These are phyloP conservation scores for Hymenochirus boettgeri DNA, from an alignment of 2,113 vertebrate species.

Conservation along the genomic window DNA sequence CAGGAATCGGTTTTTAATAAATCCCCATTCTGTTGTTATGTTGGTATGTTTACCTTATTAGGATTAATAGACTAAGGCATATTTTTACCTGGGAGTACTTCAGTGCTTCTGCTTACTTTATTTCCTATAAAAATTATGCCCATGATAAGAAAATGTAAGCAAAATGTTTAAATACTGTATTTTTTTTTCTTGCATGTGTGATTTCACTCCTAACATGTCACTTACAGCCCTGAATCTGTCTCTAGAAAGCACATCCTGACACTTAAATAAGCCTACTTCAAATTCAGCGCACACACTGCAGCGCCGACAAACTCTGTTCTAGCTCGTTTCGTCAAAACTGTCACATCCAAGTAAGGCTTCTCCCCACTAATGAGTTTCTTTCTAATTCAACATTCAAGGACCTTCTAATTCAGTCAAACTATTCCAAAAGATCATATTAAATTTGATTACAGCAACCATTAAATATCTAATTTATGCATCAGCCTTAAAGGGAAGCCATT, in stretches of 20 bases:
- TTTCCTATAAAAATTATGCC: no score
- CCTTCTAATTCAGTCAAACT: constrained; percentile 34
- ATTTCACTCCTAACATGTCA: neutral
- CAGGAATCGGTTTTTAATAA: no score
- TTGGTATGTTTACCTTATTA: no score
- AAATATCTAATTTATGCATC: neutral
- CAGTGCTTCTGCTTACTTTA: no score
- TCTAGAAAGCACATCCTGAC: constrained; percentile 49
- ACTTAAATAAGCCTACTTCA: constrained; percentile 47
- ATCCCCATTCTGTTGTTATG: no score
- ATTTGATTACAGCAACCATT: neutral
- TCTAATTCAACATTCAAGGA: constrained; percentile 41
- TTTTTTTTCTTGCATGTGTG: neutral
- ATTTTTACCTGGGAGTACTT: no score
- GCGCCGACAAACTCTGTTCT: constrained; percentile 44
- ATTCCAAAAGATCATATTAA: neutral
- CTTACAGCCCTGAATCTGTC: neutral
- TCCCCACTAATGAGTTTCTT: constrained; percentile 46
- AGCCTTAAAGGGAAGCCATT: no score
- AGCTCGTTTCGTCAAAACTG: constrained; percentile 46
- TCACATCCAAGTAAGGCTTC: constrained; percentile 50
- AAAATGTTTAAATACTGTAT: no score
- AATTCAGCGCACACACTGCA: constrained; percentile 44
- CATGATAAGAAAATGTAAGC: no score
- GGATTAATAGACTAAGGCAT: no score